A percentile compares a stretch with the other conserved stretches of the same genome.
phyloP scores from a whole-genome alignment of 2,797 vertebrate genomes.

The Anniella stebbinsi region DNA sequence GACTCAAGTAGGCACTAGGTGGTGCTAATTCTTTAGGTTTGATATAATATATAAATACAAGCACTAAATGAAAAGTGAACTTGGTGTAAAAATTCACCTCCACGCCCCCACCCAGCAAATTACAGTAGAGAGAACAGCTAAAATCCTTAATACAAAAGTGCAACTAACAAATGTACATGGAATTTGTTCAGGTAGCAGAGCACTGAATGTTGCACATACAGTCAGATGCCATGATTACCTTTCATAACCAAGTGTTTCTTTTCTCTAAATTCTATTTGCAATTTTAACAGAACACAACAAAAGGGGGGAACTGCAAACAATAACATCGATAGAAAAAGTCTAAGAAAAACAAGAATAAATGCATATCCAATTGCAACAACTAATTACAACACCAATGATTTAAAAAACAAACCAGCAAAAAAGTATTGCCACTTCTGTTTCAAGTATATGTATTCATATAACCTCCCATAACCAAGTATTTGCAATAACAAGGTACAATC shows the following conservation, averaged over 20 bases:
- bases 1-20: conserved; percentile 48
- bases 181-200: background rate
- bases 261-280: too few species aligned
- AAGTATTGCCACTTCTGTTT: too few species aligned
- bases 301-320: background rate
- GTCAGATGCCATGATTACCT: background rate
- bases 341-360: too few species aligned
- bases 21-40: conserved; percentile 57
- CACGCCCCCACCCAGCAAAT: background rate
- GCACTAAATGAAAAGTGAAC: rapidly evolving
- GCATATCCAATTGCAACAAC: too few species aligned
- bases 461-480: background rate
- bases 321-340: too few species aligned
- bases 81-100: background rate
- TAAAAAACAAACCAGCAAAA: too few species aligned
- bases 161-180: background rate
- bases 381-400: too few species aligned
- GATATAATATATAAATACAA: background rate
- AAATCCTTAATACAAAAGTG: background rate
- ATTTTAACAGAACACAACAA: too few species aligned
- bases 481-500: background rate
- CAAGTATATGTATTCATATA: too few species aligned
- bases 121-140: background rate
- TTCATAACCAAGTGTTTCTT: background rate
- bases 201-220: background rate